Conservation (phyloP, 2,797 vertebrate species). For the Phyllotis vaccarum region DNA sequence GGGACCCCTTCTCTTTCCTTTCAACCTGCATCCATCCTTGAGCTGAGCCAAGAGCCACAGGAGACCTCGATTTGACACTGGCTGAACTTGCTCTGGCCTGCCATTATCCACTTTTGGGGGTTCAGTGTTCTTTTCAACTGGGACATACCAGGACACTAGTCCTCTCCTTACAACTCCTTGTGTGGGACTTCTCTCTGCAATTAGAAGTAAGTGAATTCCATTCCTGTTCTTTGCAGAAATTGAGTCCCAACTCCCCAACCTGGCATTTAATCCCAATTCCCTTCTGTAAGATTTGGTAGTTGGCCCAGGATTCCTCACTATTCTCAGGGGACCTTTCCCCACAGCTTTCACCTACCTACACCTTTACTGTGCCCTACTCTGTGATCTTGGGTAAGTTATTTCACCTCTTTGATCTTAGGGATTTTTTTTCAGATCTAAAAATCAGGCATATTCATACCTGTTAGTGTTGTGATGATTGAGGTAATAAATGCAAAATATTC, state of each 20-base stretch:
- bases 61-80: background rate
- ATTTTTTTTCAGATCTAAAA: conserved; percentile 43
- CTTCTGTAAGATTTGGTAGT: background rate
- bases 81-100: conserved; percentile 13
- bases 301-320: background rate
- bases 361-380: background rate
- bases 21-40: background rate
- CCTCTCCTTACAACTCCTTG: background rate
- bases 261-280: background rate
- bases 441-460: background rate
- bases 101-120: background rate
- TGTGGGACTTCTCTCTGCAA: conserved; percentile 8
- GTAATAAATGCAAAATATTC: conserved; percentile 42
- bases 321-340: background rate
- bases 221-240: conserved; percentile 6
- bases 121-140: conserved; percentile 6
- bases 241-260: conserved; percentile 4
- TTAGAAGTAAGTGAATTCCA: background rate
- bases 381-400: conserved; percentile 38
- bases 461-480: conserved; percentile 8
- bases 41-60: background rate
- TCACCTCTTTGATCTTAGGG: conserved; percentile 38
- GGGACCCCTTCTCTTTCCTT: background rate
- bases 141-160: background rate
- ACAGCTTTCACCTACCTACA: background rate